Conservation (phyloP, 2,888 invertebrate species). For the Apotomis turbidana region DNA sequence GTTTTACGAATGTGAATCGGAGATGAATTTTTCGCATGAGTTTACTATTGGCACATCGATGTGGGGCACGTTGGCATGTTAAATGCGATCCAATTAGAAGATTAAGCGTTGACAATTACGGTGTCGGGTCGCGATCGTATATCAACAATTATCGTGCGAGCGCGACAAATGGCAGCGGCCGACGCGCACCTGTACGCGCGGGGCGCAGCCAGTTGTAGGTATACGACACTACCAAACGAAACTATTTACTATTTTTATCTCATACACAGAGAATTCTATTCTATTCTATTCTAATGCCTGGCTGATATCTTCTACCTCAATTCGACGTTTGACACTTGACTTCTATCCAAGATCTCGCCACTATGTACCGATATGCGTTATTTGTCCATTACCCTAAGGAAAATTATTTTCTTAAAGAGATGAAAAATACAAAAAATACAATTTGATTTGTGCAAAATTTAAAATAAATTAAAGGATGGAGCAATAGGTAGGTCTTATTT, state of each 20-base stretch:
- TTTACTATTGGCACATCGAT: slow-evolving; percentile 62
- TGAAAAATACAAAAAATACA: no score
- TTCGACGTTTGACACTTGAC: no score
- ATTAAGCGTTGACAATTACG: slow-evolving; percentile 84
- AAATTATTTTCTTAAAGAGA: no score
- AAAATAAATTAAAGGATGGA: no score
- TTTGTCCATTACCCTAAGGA: no score
- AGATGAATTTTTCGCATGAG: slow-evolving; percentile 61
- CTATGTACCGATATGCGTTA: no score
- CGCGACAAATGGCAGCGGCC: slow-evolving; percentile 78
- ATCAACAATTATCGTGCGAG: slow-evolving; percentile 83
- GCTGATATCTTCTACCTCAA: no score
- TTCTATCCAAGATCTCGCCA: no score
- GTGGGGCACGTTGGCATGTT: slow-evolving; percentile 77
- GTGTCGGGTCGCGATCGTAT: slow-evolving; percentile 81
- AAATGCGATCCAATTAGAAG: slow-evolving; percentile 84
- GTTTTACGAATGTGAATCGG: slow-evolving; percentile 56
- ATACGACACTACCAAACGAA: slow-evolving; percentile 29
- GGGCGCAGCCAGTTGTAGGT: slow-evolving; percentile 45
- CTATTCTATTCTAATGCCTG: no score
- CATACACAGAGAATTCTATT: no score
- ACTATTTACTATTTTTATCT: neutral
- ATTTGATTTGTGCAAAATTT: no score
- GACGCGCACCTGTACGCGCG: slow-evolving; percentile 70
- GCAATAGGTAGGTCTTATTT: no score